Conservation (phyloP, 2,113 vertebrate species). For the Crotalus helleri region DNA sequence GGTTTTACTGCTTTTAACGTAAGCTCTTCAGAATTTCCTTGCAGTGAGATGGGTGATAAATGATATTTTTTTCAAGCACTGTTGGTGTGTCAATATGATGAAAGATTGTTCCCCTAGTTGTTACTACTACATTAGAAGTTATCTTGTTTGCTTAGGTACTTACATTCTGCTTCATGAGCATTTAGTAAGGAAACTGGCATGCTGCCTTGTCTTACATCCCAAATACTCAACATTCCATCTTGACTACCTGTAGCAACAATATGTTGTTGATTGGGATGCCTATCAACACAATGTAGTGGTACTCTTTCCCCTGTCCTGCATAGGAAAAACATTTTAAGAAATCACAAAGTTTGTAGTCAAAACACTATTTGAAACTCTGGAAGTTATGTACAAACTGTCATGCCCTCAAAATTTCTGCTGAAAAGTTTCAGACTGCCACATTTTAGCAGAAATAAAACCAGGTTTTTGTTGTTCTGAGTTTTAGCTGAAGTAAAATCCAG, state of each 20-base stretch:
- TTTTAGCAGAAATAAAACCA: not conserved
- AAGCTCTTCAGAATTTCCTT: not conserved
- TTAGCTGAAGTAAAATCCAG: not conserved
- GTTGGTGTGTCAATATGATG: not conserved
- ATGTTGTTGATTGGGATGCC: constrained; percentile 95
- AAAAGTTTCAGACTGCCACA: not conserved
- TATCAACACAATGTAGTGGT: constrained; percentile 91
- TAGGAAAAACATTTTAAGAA: not conserved
- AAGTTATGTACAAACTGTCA: not conserved
- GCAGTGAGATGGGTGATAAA: not conserved
- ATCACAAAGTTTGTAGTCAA: not conserved
- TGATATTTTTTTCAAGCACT: not conserved
- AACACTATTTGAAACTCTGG: not conserved
- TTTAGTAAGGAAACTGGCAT: constrained; percentile 91
- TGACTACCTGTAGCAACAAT: constrained; percentile 93
- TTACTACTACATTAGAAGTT: not conserved
- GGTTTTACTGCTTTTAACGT: not conserved
- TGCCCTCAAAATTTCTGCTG: not conserved
- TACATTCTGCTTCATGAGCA: constrained; percentile 95
- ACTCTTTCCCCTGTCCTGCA: constrained; percentile 85
- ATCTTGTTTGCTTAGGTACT: constrained; percentile 47
- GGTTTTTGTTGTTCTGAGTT: not conserved
- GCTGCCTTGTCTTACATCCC: constrained; percentile 90
- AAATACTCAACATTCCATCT: constrained; percentile 95
- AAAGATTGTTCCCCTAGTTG: not conserved